Evolutionary conservation across 2,888 invertebrate species (phyloP), one percentile per base, ranked within the genome.

Genomic region (Beris chalybata): DNA sequence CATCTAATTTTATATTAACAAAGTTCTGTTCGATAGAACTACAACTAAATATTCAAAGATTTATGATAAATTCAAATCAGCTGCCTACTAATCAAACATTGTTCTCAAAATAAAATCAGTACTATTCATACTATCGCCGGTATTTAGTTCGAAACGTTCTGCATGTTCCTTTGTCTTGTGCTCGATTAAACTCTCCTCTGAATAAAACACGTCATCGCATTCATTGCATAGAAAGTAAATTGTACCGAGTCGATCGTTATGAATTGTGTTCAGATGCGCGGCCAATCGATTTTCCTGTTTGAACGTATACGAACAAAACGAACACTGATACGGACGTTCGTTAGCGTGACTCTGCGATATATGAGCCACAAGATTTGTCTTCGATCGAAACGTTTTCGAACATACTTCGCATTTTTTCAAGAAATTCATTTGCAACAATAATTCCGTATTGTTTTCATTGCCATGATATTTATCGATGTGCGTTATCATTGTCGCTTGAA

Each of bases 261-360:
- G 58, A 30, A 59, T 59, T n/a, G 30, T 31, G 13, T 13, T 48
- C 2, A 59, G 22, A n/a, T 59, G 58, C 29, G 5, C 31, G n/a
- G 47, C 58, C 31, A 59, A 48, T 13, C 47, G 47, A 4, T 12
- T 12, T 47, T 59, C 58, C 13, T 47, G 47, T 59, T 59, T 59
- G n/a, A 59, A 59, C 31, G 58, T 30, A 15, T 59, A 59, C 9
- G 58, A 59, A 47, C 58, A 59, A 31, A 48, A 59, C n/a, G 48
- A n/a, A 31, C 58, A 59, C 13, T 48, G 38, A 59, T 59, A 59
- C 5, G 58, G 47, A 4, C 58, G 47, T 9, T 22, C 48, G 31
- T 30, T 59, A 4, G 48, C 13, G 15, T 59, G 58, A 4, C 13
- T 48, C 6, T n/a, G 29, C n/a, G 31, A 11, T 6, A 59, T 48